Conservation (phyloP, 2,113 vertebrate species). For the Anarrhichthys ocellatus region DNA sequence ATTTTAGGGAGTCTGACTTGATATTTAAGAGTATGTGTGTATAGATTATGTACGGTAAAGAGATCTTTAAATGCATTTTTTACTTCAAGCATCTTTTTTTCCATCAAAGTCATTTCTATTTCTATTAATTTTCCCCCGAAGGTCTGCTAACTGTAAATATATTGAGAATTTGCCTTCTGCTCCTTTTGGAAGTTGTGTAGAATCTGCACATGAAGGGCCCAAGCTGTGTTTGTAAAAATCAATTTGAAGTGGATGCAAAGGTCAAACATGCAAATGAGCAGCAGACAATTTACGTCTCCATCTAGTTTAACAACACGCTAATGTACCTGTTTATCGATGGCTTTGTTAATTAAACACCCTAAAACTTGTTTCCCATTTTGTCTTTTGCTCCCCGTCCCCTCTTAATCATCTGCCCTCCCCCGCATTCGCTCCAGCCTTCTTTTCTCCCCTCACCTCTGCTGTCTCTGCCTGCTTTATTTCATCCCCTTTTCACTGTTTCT, state of each 20-base stretch:
- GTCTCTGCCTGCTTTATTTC: not conserved
- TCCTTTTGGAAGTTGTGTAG: not conserved
- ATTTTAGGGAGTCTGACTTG: not conserved
- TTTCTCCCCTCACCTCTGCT: slow-evolving; percentile 8
- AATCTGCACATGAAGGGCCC: too few relatives aligned
- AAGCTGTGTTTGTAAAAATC: too few relatives aligned
- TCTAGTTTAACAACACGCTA: not conserved
- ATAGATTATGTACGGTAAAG: not conserved
- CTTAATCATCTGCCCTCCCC: not conserved
- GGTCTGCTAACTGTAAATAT: not conserved
- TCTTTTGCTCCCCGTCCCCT: not conserved
- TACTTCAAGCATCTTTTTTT: too few relatives aligned
- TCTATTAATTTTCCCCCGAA: not conserved
- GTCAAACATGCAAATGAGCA: not conserved
- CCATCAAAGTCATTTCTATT: not conserved
- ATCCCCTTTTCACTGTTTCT: not conserved
- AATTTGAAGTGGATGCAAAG: not conserved
- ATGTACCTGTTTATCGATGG: not conserved
- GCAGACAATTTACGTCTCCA: not conserved
- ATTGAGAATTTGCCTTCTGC: not conserved
- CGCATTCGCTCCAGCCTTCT: not conserved
- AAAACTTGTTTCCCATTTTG: not conserved
- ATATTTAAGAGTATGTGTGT: not conserved
- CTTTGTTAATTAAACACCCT: not conserved
- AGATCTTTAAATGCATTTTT: too few relatives aligned